Percentiles rank a stretch among this genome's conserved stretches.
Evolutionary conservation across 2,888 invertebrate genomes (phyloP).

Genomic region (Scaptomyza flava): DNA sequence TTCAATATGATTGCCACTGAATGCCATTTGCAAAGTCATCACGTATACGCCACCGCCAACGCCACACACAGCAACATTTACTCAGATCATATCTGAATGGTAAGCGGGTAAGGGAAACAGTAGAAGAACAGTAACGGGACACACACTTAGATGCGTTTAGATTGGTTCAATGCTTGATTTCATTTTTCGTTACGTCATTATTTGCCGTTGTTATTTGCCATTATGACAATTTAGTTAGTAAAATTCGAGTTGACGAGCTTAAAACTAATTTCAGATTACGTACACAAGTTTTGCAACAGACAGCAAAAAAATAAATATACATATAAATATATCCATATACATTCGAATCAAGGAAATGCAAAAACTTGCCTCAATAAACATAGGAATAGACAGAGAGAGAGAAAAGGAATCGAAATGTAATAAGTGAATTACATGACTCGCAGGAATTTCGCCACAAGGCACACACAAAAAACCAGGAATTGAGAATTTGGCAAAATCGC

Average conservation of each 20-base stretch:
- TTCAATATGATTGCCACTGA: conserved; percentile 65
- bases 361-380: conserved; percentile 50
- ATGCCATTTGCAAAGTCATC: conserved; percentile 78
- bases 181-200: conserved; percentile 68
- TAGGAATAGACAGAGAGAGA: conserved; percentile 10
- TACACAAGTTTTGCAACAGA: conserved; percentile 60
- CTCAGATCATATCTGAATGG: conserved; percentile 3
- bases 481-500: conserved; percentile 63
- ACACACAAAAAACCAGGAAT: conserved; percentile 44
- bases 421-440: conserved; percentile 80
- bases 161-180: conserved; percentile 65
- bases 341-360: conserved; percentile 20
- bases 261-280: conserved; percentile 80
- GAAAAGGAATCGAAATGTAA: conserved; percentile 54
- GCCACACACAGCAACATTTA: conserved; percentile 1
- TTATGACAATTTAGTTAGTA: conserved; percentile 79
- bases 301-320: conserved; percentile 11
- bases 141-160: conserved; percentile 50
- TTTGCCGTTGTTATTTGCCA: conserved; percentile 79
- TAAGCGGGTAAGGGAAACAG: background rate
- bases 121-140: conserved; percentile 19
- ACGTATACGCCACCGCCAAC: conserved; percentile 69
- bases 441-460: conserved; percentile 72
- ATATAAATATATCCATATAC: background rate
- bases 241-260: conserved; percentile 78